Base-by-base conservation (phyloP, 1,140 invertebrate species). In the Ptiloglossa arizonensis region DNA sequence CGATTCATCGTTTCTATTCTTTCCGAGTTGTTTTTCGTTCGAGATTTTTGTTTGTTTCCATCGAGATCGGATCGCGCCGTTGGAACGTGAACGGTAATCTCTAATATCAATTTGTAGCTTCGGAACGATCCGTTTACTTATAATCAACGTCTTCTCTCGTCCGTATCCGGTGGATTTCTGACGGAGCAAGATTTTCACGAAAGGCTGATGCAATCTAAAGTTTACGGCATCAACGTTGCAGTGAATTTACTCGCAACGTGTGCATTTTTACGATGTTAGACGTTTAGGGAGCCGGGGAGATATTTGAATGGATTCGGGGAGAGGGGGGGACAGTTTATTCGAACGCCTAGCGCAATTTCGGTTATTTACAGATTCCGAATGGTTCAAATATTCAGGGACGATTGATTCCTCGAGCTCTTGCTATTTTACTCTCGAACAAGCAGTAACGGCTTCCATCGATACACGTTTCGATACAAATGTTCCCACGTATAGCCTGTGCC, bases 351-450 rank as follows among this genome's bases (percentile, higher is more conserved):
- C 3, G 64, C 64, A 59, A 68, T 75, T 75, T 54, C 24, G 22
- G 17, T 44, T 69, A 69, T 75, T 68, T 69, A 75, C 73, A 59
- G 73, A 69, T 75, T 75, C 64, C 19, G 17, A 59, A 48, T 48
- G 54, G 29, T 48, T 75, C 41, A 75, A 75, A 68, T 68, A 75
- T 68, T 75, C 73, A 75, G 22, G 32, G 54, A 27, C 41, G 54
- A 75, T 75, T 75, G 73, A 57, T 75, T 75, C 54, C 64, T 38
- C 19, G 27, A 59, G 64, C 64, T 38, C 29, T 46, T 8, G 54
- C 73, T 56, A 59, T 69, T 75, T 59, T 29, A 48, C 22, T 29
- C 32, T 57, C 52, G 19, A 68, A 35, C 50, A 75, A 44, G 24
- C 8, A 24, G 22, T 54, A 66, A 56, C 60, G 24, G 35, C 50